Base-by-base conservation (phyloP, 2,888 invertebrate genomes). In the Protodeltote pygarga region DNA sequence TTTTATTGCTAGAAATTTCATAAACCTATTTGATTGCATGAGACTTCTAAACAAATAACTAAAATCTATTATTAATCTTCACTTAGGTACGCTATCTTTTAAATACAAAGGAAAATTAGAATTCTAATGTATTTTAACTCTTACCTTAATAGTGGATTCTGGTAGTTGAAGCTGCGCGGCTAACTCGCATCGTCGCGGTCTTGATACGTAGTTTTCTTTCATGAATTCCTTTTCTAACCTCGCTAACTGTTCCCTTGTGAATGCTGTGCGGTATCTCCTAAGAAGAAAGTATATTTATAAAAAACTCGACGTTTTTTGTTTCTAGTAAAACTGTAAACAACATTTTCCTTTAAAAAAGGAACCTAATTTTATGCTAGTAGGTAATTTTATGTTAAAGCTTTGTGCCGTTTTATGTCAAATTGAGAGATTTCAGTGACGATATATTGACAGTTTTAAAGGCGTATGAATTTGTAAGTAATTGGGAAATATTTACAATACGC, bases 141-240 rank as follows among this genome's bases (percentile, higher is more conserved):
- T 73, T 89, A 99, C 99, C 96, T 99, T 99, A 65, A 99, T 99
- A 1, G 99, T 99, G 16, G 98, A 97, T 85, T 99, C 99, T 0
- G 99, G 98, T 5, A 99, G 93, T 62, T 97, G 96, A 9, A 99
- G 93, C 73, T 98, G 96, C 0, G 97, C 95, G 0, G 99, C 99
- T 23, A 99, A 90, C 84, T 99, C 99, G 80, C 98, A 98, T 57
- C 99, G 93, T 47, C 98, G 93, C 0, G 99, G 99, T 40, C 99
- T 92, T 0, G 98, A 98, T 0, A 99, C 99, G 87, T 99, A 99
- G 86, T 98, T 99, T 87, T 99, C 99, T 73, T 97, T 96, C 87
- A 95, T 95, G 82, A 99, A 99, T 85, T 99, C 99, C 74, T 98
- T 97, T 89, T 99, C 99, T 39, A 99, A 89, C 8, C 98, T 93